Conservation (phyloP, 2,113 vertebrate genomes). For the Pygoscelis antarcticus region DNA sequence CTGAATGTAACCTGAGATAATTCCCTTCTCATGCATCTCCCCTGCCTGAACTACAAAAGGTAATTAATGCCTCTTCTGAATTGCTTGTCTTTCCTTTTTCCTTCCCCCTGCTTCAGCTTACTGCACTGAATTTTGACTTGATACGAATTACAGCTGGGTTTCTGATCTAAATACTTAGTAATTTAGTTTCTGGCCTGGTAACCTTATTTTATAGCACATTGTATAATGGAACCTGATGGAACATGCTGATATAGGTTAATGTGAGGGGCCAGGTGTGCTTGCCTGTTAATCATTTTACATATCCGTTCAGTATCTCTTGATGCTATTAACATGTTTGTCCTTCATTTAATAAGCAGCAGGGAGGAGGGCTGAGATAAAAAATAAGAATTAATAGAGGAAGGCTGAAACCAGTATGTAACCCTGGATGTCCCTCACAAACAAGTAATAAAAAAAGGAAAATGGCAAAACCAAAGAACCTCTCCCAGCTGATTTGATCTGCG, state of each 20-base stretch:
- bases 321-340: slow-evolving; percentile 2
- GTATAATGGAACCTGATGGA: neutral
- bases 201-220: neutral
- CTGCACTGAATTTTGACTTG: neutral
- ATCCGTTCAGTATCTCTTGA: neutral
- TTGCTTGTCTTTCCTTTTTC: neutral
- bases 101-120: neutral
- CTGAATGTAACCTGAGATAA: neutral
- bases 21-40: neutral
- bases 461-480: neutral
- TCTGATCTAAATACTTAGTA: neutral
- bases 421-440: neutral
- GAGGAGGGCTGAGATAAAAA: neutral
- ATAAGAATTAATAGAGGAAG: neutral
- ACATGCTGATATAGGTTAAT: neutral
- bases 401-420: neutral
- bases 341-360: neutral
- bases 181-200: neutral
- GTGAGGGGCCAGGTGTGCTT: neutral
- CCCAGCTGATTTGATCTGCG: neutral
- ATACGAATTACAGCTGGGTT: neutral
- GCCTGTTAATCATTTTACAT: slow-evolving; percentile 3
- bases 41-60: neutral
- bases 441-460: neutral
- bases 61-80: neutral